These are phyloP conservation scores for Spisula subtruncata DNA, from an alignment of 2,888 invertebrate species.

Conservation along the genomic window DNA sequence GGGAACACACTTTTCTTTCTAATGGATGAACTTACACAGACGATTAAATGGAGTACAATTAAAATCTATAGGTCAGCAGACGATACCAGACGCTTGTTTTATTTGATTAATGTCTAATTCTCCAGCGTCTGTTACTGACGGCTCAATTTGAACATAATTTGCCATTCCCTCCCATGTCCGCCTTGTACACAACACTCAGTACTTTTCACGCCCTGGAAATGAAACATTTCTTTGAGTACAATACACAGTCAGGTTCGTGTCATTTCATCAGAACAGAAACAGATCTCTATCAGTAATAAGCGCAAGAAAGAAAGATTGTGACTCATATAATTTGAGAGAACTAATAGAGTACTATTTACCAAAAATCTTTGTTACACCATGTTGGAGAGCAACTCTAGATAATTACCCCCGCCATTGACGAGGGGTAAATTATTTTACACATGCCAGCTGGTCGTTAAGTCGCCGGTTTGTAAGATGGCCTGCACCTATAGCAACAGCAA, in stretches of 20 bases:
- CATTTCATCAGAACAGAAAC: background rate
- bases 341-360: no score
- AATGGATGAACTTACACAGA: background rate
- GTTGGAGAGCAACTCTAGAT: no score
- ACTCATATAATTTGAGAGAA: background rate
- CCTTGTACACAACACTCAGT: background rate
- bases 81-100: background rate
- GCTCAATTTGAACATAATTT: background rate
- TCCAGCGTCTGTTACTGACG: constrained; percentile 1
- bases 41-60: background rate
- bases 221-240: background rate
- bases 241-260: background rate
- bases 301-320: background rate
- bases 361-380: no score
- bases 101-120: constrained; percentile 17
- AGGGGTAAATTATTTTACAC: no score
- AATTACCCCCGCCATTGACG: no score
- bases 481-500: no score
- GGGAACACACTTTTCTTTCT: background rate
- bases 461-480: no score
- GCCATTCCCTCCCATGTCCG: constrained; percentile 9
- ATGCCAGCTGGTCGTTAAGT: no score
- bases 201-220: background rate
- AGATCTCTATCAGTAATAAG: background rate
- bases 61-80: background rate